Evolutionary conservation across 2,888 invertebrate genomes (phyloP), one percentile per base, ranked within the genome.

Genomic region (Nymphalis c-album): DNA sequence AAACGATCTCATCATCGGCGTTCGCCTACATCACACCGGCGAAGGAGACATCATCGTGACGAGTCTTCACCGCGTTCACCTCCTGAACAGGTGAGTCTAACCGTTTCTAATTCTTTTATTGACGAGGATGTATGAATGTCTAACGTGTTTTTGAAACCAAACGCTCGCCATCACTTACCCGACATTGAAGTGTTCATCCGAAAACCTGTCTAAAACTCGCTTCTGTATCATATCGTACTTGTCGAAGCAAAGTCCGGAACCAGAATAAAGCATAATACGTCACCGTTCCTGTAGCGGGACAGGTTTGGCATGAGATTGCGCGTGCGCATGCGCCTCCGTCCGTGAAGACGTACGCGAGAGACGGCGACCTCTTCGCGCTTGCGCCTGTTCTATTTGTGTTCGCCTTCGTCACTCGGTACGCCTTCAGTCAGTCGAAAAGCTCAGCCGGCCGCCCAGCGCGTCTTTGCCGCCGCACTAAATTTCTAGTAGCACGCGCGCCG

Each of bases 1-100:
- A 97, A 97, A 89, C 94, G 97, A 78, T 96, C 96, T 81, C 95
- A 96, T 86, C 95, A 96, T 76, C 94, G 97, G 85, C 96, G 97
- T 75, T 96, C 96, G 74, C 95, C 95, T 72, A 95, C 95, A 77
- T 95, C 95, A 81, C 95, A 95, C 83, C 94, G 96, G 76, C 94
- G 96, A 80, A 94, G 95, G 80, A 95, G 96, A 85, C 93, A 91
- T 75, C 92, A 92, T 74, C 91, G 91, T 78, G 91, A 91, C 77
- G 92, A 91, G 74, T 91, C 92, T 45, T 87, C 92, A 65, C 82
- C 87, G 67, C 90, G 90, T 72, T 91, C 91, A 78, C 88, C 90
- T 72, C 90, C 91, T 68, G 92, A 92, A 84, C 92, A 91, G 88
- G 91, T 91, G 78, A 92, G 92, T 86, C 78, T 77, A 75, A 84